phyloP scores from a whole-genome alignment of 2,113 vertebrate genomes.

The Xiphias gladius region DNA sequence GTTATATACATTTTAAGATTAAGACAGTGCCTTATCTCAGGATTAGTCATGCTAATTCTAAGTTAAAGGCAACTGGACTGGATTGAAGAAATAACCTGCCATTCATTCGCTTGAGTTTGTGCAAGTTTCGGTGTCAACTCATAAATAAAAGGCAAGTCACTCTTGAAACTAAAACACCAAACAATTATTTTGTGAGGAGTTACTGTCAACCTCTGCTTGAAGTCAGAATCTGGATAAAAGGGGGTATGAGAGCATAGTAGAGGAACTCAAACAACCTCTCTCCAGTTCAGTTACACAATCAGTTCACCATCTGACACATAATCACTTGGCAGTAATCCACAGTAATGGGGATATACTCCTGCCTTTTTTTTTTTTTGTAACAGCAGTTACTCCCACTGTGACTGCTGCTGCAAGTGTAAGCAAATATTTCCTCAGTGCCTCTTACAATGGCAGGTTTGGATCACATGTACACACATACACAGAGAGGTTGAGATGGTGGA shows the following conservation, averaged over 20 bases:
- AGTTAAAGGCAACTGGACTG: not conserved
- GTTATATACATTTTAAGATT: not conserved
- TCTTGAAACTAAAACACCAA: not conserved
- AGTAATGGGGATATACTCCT: not conserved
- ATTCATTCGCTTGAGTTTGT: not conserved
- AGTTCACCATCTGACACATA: slow-evolving; percentile 31
- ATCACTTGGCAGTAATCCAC: slow-evolving; percentile 5
- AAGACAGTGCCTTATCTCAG: not conserved
- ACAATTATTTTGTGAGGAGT: not conserved
- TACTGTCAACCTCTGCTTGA: not conserved
- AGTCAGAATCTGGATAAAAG: not conserved
- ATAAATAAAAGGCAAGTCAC: not conserved
- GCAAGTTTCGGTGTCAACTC: not conserved
- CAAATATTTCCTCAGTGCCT: slow-evolving; percentile 24
- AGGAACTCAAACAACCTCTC: not conserved
- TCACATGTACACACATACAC: not conserved
- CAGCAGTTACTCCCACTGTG: not conserved
- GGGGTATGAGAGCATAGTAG: not conserved
- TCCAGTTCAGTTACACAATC: slow-evolving; percentile 38
- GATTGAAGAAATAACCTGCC: not conserved
- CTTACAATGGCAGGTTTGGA: not conserved
- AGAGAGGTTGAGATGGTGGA: not conserved
- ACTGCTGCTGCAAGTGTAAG: not conserved
- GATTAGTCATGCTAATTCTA: not conserved
- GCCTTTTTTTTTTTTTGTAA: slow-evolving; percentile 9